Percentiles rank a stretch among this genome's conserved stretches.
These are phyloP conservation scores for Lepus americanus DNA, from an alignment of 2,113 vertebrate genomes.

Conservation along the genomic window DNA sequence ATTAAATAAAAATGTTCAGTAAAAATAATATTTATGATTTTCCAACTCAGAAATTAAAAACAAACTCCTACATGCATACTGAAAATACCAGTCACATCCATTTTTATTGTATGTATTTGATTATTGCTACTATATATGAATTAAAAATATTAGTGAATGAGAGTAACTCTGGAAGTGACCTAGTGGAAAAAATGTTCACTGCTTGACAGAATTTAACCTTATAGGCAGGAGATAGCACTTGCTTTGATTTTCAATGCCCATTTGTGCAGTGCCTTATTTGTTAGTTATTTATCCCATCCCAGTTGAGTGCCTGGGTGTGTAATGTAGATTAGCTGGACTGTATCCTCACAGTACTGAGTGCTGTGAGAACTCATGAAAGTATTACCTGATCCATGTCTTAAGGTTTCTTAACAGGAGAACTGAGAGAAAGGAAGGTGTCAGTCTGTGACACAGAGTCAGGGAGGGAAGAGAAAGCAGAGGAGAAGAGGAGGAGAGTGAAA, in stretches of 20 bases:
- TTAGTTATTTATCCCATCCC: neutral
- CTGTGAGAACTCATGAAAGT: neutral
- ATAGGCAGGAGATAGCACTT: neutral
- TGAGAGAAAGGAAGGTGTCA: neutral
- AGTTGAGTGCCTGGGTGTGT: neutral
- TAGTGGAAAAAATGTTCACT: neutral
- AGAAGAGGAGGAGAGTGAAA: neutral
- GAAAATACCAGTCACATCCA: neutral
- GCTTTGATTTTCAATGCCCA: neutral
- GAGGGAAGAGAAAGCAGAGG: neutral
- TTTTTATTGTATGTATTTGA: conserved; percentile 22
- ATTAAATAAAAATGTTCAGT: neutral
- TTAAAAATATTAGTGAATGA: neutral
- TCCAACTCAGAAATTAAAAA: conserved; percentile 19
- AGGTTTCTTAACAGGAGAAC: neutral
- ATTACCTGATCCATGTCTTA: neutral
- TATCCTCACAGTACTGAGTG: neutral
- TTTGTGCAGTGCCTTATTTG: neutral
- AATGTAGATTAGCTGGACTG: neutral
- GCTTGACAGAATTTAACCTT: neutral
- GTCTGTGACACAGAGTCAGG: neutral
- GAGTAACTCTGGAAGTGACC: neutral
- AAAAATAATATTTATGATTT: conserved; percentile 37
- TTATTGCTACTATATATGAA: neutral
- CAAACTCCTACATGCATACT: neutral